Evolutionary conservation across 2,113 vertebrate genomes (phyloP).

Genomic region (Turdus rufiventris): DNA sequence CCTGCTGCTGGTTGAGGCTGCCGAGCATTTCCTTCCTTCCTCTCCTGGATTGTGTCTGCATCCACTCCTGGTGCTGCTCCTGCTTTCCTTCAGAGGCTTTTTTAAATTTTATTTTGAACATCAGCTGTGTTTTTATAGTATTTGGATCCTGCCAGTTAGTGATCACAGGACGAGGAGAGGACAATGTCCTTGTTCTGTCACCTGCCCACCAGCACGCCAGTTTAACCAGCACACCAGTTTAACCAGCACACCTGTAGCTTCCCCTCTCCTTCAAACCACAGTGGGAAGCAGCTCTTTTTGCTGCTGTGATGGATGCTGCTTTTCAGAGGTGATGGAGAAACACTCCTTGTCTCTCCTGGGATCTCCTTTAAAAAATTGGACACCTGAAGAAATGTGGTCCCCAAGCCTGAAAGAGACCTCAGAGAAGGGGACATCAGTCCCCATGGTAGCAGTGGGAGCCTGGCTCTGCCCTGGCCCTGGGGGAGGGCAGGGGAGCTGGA

Average conservation of each 20-base stretch:
- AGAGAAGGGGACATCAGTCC: fast-evolving
- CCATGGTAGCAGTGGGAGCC: too few species aligned
- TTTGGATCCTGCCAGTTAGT: background rate
- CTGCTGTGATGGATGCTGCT: background rate
- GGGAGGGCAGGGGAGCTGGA: background rate
- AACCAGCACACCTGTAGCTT: background rate
- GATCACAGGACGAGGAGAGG: background rate
- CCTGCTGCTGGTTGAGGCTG: background rate
- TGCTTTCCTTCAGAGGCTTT: background rate
- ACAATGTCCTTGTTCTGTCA: background rate
- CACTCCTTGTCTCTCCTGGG: too few species aligned
- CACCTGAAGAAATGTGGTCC: background rate
- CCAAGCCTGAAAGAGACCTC: background rate
- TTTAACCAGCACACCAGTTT: background rate
- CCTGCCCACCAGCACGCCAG: background rate
- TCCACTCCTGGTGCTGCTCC: background rate
- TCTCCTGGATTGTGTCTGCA: background rate
- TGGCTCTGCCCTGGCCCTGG: background rate
- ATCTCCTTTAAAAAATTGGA: background rate
- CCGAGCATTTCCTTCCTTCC: background rate
- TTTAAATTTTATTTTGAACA: background rate
- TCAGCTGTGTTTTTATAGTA: background rate
- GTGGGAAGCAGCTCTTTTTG: background rate
- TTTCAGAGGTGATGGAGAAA: background rate
- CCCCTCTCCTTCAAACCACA: background rate